Percentiles rank a stretch among this genome's conserved stretches.
These are phyloP conservation scores for Torymus aiolomorphi DNA, from an alignment of 2,888 invertebrate species.

Conservation along the genomic window DNA sequence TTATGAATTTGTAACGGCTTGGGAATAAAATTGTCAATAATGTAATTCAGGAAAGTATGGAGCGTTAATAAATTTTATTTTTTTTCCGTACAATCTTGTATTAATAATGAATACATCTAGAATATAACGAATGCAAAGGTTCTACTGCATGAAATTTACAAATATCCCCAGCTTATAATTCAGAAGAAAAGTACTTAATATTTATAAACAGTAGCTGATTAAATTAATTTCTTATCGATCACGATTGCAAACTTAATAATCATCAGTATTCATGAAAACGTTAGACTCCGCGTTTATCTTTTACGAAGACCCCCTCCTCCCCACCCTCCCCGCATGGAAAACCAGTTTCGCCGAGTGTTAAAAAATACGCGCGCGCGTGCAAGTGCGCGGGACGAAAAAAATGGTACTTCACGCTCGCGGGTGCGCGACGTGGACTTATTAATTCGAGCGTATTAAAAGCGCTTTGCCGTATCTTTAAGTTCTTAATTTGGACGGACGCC, in stretches of 20 bases:
- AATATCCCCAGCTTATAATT: neutral
- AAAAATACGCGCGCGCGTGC: neutral
- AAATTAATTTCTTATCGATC: slow-evolving; percentile 32
- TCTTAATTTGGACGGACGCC: slow-evolving; percentile 10
- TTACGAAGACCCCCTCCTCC: neutral
- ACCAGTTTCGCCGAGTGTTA: neutral
- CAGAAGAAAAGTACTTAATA: slow-evolving; percentile 1
- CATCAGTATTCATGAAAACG: slow-evolving; percentile 13
- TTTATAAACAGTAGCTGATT: slow-evolving; percentile 38
- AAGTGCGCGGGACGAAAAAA: neutral
- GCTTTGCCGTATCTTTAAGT: neutral
- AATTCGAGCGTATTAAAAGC: slow-evolving; percentile 16
- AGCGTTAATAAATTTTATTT: no score
- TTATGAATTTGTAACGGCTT: no score
- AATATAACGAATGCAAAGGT: neutral
- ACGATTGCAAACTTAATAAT: slow-evolving; percentile 19
- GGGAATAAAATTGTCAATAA: no score
- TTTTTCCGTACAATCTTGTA: no score
- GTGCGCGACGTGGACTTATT: slow-evolving; percentile 9
- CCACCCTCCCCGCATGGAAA: neutral
- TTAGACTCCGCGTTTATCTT: neutral
- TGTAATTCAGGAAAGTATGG: no score
- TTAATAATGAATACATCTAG: no score
- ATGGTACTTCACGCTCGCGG: neutral
- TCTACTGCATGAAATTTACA: neutral